Conservation (phyloP, 2,113 vertebrate genomes). For the Psittacula cyanocephala region DNA sequence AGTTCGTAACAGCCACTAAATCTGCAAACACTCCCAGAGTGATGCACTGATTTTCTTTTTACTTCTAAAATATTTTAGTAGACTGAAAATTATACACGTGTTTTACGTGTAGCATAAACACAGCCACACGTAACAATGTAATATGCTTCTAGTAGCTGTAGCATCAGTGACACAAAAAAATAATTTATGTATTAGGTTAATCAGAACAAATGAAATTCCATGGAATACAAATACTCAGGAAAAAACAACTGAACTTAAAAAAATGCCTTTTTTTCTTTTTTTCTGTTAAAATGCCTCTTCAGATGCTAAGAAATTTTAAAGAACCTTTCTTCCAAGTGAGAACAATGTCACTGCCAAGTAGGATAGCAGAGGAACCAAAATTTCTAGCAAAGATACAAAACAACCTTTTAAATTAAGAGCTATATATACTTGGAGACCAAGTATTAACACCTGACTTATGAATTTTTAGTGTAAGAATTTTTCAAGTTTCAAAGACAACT, state of each 20-base stretch:
- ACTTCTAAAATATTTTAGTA: not conserved
- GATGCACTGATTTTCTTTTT: not conserved
- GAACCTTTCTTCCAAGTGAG: not conserved
- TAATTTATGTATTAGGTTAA: not conserved
- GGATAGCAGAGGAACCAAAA: not conserved
- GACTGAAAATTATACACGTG: not conserved
- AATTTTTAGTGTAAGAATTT: not conserved
- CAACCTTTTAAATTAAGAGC: not conserved
- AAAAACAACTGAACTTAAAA: not conserved
- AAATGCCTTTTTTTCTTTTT: not conserved
- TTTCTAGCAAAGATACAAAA: not conserved
- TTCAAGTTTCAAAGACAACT: not conserved
- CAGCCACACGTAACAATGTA: not conserved
- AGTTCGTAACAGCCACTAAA: not conserved
- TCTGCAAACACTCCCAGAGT: not conserved
- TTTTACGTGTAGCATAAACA: not conserved
- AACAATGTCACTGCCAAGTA: not conserved
- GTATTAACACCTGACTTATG: not conserved
- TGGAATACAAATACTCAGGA: not conserved
- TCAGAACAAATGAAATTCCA: not conserved
- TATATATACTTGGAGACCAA: not conserved
- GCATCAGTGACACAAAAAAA: not conserved
- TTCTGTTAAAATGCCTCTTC: not conserved
- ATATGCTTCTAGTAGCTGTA: not conserved
- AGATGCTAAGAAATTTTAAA: not conserved